Conservation (phyloP, 2,888 invertebrate genomes). For the Athetis lepigone region DNA sequence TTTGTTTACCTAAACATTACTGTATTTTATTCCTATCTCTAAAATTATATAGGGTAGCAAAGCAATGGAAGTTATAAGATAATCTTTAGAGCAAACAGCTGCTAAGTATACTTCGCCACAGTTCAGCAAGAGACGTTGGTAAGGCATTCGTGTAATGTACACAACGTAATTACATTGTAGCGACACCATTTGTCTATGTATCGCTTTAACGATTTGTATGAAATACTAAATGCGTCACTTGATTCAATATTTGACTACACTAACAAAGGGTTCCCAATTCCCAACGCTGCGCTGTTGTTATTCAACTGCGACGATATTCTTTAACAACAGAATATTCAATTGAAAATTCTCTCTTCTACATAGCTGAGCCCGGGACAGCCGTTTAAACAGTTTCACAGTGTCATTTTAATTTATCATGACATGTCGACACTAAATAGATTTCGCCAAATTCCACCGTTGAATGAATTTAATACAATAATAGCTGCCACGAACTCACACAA, state of each 20-base stretch:
- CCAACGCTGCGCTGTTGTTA: conserved; percentile 25
- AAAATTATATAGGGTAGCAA: too few species aligned
- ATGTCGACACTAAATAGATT: conserved; percentile 62
- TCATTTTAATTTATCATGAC: conserved; percentile 65
- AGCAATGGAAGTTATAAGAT: background rate
- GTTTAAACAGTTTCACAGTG: conserved; percentile 57
- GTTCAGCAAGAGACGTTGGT: conserved; percentile 1
- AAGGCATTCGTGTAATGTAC: conserved; percentile 7
- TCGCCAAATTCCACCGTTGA: conserved; percentile 51
- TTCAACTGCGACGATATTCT: conserved; percentile 40
- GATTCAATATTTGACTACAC: conserved; percentile 51
- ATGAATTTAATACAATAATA: too few species aligned
- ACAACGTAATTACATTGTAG: conserved; percentile 31
- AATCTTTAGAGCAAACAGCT: background rate
- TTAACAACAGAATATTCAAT: conserved; percentile 42
- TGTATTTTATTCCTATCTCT: too few species aligned
- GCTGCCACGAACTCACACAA: conserved; percentile 1
- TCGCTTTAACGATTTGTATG: conserved; percentile 16
- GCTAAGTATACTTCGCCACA: too few species aligned
- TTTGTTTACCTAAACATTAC: too few species aligned
- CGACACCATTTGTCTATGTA: conserved; percentile 35
- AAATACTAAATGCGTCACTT: conserved; percentile 35
- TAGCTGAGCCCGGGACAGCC: conserved; percentile 46
- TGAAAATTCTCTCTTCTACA: conserved; percentile 49
- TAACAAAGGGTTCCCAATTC: conserved; percentile 36